Conservation (phyloP, 2,797 vertebrate genomes). For the Geotrypetes seraphini region DNA sequence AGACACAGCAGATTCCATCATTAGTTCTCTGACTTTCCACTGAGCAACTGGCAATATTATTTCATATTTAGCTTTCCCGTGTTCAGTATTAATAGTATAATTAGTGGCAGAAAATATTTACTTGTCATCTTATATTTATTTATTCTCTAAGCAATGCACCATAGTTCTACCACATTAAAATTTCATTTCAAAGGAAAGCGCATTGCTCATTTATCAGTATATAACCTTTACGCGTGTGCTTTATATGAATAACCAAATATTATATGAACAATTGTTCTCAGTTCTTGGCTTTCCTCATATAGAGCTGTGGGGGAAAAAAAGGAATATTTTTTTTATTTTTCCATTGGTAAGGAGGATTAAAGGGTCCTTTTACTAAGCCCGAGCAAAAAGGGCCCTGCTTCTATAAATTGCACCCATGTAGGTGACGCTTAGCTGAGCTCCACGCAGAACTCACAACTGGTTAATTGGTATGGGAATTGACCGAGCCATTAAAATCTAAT, state of each 20-base stretch:
- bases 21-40: no score
- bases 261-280: constrained; percentile 34
- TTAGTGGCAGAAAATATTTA: constrained; percentile 52
- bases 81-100: constrained; percentile 47
- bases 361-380: no score
- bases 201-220: constrained; percentile 54
- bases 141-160: constrained; percentile 49
- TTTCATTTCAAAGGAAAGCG: constrained; percentile 52
- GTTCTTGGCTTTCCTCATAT: constrained; percentile 47
- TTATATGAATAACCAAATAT: constrained; percentile 56
- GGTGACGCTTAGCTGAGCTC: no score
- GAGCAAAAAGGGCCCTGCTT: no score
- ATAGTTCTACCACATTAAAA: constrained; percentile 65
- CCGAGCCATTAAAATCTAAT: no score
- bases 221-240: constrained; percentile 44
- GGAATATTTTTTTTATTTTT: no score
- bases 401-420: no score
- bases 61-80: constrained; percentile 30
- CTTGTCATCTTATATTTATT: constrained; percentile 51
- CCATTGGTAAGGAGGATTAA: no score
- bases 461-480: no score
- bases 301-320: no score
- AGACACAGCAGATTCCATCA: no score
- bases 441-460: no score
- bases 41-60: constrained; percentile 25